These are phyloP conservation scores for Tortrix viridana DNA, from an alignment of 2,888 invertebrate species.

Conservation along the genomic window DNA sequence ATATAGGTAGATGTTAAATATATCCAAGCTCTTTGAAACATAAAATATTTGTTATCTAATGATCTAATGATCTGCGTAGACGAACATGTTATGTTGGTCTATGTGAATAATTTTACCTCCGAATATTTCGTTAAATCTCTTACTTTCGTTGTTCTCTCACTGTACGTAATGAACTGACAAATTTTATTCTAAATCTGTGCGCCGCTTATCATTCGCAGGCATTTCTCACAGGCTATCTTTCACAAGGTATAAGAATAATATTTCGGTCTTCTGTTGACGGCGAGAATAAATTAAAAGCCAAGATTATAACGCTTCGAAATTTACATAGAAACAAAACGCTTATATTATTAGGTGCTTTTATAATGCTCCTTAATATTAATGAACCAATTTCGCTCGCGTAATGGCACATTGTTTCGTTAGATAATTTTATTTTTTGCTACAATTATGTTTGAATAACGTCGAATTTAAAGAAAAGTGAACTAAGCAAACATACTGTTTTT, in stretches of 20 bases:
- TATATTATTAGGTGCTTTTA: constrained; percentile 51
- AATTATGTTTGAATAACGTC: constrained; percentile 44
- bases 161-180: background rate
- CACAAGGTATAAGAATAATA: background rate
- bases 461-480: constrained; percentile 44
- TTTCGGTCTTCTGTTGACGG: constrained; percentile 13
- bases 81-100: too few species aligned
- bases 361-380: constrained; percentile 63
- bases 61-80: too few species aligned
- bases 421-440: constrained; percentile 56
- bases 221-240: constrained; percentile 8
- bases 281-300: constrained; percentile 46
- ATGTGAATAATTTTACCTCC: background rate
- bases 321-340: constrained; percentile 55
- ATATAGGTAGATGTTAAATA: too few species aligned
- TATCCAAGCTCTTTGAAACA: too few species aligned
- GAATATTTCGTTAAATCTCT: background rate
- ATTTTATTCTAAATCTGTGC: background rate
- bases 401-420: constrained; percentile 55
- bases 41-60: too few species aligned
- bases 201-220: background rate
- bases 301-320: constrained; percentile 50
- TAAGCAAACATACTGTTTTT: background rate
- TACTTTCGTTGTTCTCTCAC: background rate
- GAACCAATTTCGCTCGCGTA: constrained; percentile 60